A percentile compares a stretch with the other conserved stretches of the same genome.
Evolutionary conservation across 1,140 invertebrate species (phyloP).

Genomic region (Leptinotarsa defecta): DNA sequence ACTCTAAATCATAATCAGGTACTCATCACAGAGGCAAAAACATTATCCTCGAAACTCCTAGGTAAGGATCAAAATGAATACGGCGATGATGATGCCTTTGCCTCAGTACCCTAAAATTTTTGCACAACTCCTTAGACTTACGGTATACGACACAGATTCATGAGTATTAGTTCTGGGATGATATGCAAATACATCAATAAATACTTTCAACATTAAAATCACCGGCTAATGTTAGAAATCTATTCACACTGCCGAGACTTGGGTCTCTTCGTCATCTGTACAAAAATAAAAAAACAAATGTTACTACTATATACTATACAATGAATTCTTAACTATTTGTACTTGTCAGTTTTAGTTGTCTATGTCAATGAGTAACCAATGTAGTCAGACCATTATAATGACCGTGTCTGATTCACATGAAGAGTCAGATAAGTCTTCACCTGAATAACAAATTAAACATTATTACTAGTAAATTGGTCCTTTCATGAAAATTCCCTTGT

Average conservation of each 20-base stretch:
- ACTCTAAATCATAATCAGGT: slow-evolving; percentile 40
- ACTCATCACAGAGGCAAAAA: slow-evolving; percentile 35
- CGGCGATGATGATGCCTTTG: slow-evolving; percentile 23
- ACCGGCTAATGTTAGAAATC: slow-evolving; percentile 21
- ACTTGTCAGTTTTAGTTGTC: slow-evolving; percentile 34
- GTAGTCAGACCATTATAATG: slow-evolving; percentile 53
- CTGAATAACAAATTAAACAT: slow-evolving; percentile 37
- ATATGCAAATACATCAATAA: slow-evolving; percentile 39
- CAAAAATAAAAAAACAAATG: slow-evolving; percentile 34
- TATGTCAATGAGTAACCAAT: slow-evolving; percentile 23
- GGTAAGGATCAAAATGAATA: slow-evolving; percentile 4
- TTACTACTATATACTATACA: background rate
- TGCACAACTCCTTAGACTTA: slow-evolving; percentile 35
- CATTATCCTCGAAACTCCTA: background rate
- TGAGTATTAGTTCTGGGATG: slow-evolving; percentile 32
- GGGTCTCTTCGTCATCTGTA: slow-evolving; percentile 68
- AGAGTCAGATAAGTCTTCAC: slow-evolving; percentile 46
- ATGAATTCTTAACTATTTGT: slow-evolving; percentile 13
- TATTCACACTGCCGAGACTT: slow-evolving; percentile 64
- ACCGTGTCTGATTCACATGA: slow-evolving; percentile 50
- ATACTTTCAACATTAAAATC: slow-evolving; percentile 33
- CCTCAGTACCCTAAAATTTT: slow-evolving; percentile 41
- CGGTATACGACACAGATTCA: slow-evolving; percentile 35
- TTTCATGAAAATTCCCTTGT: background rate
- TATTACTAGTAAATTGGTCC: background rate